These are phyloP conservation scores for Meles meles DNA, from an alignment of 2,113 vertebrate genomes.

Conservation along the genomic window DNA sequence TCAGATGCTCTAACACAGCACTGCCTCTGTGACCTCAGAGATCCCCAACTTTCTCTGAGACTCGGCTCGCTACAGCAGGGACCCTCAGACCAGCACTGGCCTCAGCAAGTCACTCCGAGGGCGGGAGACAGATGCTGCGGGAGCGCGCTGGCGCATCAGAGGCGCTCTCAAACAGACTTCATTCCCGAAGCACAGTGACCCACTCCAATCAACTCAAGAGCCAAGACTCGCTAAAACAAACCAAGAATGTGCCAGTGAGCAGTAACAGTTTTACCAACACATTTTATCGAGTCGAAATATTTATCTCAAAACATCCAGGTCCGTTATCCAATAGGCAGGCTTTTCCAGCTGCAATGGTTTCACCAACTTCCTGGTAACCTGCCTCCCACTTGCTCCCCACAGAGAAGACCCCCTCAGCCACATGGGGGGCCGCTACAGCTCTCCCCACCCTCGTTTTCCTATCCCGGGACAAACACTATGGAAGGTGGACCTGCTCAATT, in stretches of 20 bases:
- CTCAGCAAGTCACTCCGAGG: neutral
- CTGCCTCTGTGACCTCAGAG: neutral
- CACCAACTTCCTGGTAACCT: neutral
- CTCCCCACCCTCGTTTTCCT: neutral
- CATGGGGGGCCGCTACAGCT: fast-evolving
- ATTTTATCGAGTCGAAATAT: neutral
- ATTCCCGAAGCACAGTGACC: neutral
- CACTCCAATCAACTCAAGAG: neutral
- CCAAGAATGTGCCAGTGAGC: neutral
- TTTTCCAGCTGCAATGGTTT: neutral
- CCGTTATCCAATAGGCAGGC: neutral
- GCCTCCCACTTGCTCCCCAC: neutral
- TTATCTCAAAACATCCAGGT: neutral
- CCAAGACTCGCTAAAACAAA: neutral
- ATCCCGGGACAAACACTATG: neutral
- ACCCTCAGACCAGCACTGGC: neutral
- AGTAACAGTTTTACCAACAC: neutral
- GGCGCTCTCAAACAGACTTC: neutral
- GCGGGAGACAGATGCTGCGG: too few relatives aligned
- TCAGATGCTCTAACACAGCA: neutral
- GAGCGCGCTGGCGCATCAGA: fast-evolving
- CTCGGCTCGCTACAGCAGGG: neutral
- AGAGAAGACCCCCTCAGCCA: neutral
- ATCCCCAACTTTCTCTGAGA: neutral
- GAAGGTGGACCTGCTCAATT: neutral